Evolutionary conservation across 2,888 invertebrate genomes (phyloP), one percentile per base, ranked within the genome.

Genomic region (Thereva nobilitata): DNA sequence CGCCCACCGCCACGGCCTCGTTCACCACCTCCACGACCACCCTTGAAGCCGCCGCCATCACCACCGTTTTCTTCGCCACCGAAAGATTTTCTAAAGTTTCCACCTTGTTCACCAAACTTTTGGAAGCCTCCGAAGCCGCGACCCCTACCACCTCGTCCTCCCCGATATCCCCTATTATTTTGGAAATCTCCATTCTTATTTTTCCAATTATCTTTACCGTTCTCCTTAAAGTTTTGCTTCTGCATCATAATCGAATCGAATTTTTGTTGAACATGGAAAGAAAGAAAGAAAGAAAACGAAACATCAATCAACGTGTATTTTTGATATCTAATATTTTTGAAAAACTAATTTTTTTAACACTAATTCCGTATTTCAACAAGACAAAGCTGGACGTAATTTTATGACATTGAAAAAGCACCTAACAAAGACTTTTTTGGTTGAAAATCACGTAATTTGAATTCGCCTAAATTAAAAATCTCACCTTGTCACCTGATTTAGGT

Each of bases 101-200:
- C 61, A 50, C 41, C 71, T 10, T 75, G 23, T 1, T 47, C 76
- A 34, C 76, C 76, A 47, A 74, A 73, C 56, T 77, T 79, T 64
- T 78, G 75, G 69, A 79, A 79, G 76, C 40, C 82, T 71, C 75
- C n/a, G n/a, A n/a, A n/a, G n/a, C n/a, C n/a, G n/a, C n/a, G n/a
- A n/a, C n/a, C n/a, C n/a, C n/a, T n/a, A n/a, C 74, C 74, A 47
- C 75, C 72, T 41, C 74, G 71, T 1, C 74, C 71, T n/a, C 75
- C 75, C 64, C 75, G 74, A 42, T 74, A 37, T 72, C 75, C 3
- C 70, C 69, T 6, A 54, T 71, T 49, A 63, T 74, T 68, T 1
- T 72, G 61, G 34, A 73, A 71, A 8, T 71, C 69, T 1, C 72
- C 71, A 42, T 68, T 68, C 49, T 71, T 70, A 47, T 72, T 72